Evolutionary conservation across 2,888 invertebrate genomes (phyloP).

Genomic region (Eristalis tenax): DNA sequence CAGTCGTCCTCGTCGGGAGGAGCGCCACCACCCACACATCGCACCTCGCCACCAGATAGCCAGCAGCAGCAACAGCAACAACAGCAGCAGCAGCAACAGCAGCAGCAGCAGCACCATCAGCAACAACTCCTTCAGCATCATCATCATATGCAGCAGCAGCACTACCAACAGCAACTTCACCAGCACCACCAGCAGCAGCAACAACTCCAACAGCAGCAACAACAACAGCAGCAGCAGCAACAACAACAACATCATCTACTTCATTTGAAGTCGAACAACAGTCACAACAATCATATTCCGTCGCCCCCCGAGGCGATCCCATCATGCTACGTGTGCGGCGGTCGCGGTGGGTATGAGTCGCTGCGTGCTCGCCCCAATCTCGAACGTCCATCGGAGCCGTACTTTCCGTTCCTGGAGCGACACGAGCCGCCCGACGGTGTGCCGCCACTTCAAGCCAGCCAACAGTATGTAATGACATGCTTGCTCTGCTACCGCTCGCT

Average conservation of each 20-base stretch:
- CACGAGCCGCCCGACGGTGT: constrained; percentile 92
- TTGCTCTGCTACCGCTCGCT: constrained; percentile 93
- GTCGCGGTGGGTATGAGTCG: constrained; percentile 85
- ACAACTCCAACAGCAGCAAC: constrained; percentile 60
- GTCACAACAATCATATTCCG: constrained; percentile 59
- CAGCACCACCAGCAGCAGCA: constrained; percentile 64
- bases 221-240: constrained; percentile 64
- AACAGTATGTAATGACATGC: constrained; percentile 87
- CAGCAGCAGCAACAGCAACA: constrained; percentile 57
- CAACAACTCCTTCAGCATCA: constrained; percentile 51
- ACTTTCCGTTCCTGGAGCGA: constrained; percentile 94
- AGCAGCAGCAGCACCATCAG: constrained; percentile 45
- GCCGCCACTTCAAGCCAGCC: constrained; percentile 79
- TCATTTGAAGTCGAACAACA: constrained; percentile 56
- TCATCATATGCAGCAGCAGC: constrained; percentile 65
- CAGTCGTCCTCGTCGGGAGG: constrained; percentile 46
- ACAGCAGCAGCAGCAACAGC: constrained; percentile 38
- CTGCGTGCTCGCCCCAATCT: constrained; percentile 86
- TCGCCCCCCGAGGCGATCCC: constrained; percentile 74
- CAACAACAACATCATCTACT: constrained; percentile 71
- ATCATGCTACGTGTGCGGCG: constrained; percentile 89
- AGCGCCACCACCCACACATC: constrained; percentile 58
- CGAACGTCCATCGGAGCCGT: constrained; percentile 88
- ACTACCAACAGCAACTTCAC: constrained; percentile 72
- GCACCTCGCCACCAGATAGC: constrained; percentile 62